Base-by-base conservation (phyloP, 2,797 vertebrate genomes). In the Etheostoma nigrum region DNA sequence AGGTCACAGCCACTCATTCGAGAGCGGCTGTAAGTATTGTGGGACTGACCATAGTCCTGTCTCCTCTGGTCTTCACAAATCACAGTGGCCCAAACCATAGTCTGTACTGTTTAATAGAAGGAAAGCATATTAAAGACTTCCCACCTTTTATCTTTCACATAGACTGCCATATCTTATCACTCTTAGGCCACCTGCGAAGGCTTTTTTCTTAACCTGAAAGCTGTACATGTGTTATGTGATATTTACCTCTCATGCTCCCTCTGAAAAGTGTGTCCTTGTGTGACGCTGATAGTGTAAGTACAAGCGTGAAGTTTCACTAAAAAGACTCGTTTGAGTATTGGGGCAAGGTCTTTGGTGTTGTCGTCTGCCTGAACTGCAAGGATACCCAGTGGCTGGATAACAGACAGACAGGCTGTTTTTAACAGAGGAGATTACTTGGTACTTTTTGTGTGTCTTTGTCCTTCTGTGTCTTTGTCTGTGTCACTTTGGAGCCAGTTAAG, bases 141-240 rank as follows among this genome's bases (percentile, higher is more conserved):
- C 6, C 27, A 7, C 9, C 66, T 76, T 90, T 88, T 65, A 83
- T 91, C 72, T 89, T 13, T 68, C 64, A 75, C 60, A 65, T 40
- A 57, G 59, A 75, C 77, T 57, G 52, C 5, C 58, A 5, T 61
- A 84, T 84, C 68, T 83, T 73, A 80, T 91, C 79, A 76, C 71
- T 87, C 76, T 63, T 1, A 49, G 23, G 54, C 79, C 67, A 54
- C 58, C 75, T 73, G 78, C 82, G 81, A 88, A 21, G 2, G 6
- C 2, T 42, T 72, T 78, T 65, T 76, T 67, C 36, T 64, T 15
- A 18, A 73, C 67, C 55, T 78, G 55, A 87, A 86, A 77, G 65
- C 51, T n/a, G 23, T 70, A 21, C 36, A 42, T 63, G 67, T 69
- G 71, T 88, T 88, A n/a, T n/a, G n/a, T 88, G 79, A 91, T 89